phyloP scores from a whole-genome alignment of 2,797 vertebrate genomes.

The Thalassophryne amazonica region DNA sequence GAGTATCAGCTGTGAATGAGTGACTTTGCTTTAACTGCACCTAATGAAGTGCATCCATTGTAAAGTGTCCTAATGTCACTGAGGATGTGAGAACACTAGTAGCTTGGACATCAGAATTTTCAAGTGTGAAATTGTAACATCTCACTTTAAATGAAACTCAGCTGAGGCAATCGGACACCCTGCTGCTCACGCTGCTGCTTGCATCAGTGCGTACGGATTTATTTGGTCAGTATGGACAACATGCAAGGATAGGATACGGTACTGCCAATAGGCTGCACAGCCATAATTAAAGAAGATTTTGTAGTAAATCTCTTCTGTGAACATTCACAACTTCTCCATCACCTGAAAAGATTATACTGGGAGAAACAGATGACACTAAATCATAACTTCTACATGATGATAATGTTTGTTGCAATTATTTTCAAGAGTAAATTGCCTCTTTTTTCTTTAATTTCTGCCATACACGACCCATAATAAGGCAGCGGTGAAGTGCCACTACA shows the following conservation, averaged over 20 bases:
- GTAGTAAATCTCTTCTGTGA: not conserved
- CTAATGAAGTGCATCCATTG: too few relatives aligned
- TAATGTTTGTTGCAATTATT: constrained; percentile 31
- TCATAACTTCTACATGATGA: constrained; percentile 4
- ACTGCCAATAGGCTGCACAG: not conserved
- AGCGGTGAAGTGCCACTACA: constrained; percentile 44
- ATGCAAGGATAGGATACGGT: not conserved
- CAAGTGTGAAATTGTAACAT: too few relatives aligned
- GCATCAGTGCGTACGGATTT: not conserved
- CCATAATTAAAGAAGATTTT: not conserved
- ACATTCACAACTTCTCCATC: not conserved
- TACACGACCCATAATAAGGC: constrained; percentile 60
- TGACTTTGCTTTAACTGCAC: too few relatives aligned
- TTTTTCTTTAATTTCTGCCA: constrained; percentile 41
- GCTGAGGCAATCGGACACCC: not conserved
- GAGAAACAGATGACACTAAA: not conserved
- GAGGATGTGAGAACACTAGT: too few relatives aligned
- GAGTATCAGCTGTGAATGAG: too few relatives aligned
- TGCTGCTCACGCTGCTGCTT: not conserved
- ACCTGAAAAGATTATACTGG: not conserved
- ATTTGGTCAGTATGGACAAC: not conserved
- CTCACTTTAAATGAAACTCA: too few relatives aligned
- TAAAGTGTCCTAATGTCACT: too few relatives aligned
- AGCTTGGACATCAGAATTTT: too few relatives aligned
- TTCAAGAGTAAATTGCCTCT: constrained; percentile 32